Evolutionary conservation across 1,140 invertebrate genomes (phyloP).

Genomic region (Drosophila lacertosa): DNA sequence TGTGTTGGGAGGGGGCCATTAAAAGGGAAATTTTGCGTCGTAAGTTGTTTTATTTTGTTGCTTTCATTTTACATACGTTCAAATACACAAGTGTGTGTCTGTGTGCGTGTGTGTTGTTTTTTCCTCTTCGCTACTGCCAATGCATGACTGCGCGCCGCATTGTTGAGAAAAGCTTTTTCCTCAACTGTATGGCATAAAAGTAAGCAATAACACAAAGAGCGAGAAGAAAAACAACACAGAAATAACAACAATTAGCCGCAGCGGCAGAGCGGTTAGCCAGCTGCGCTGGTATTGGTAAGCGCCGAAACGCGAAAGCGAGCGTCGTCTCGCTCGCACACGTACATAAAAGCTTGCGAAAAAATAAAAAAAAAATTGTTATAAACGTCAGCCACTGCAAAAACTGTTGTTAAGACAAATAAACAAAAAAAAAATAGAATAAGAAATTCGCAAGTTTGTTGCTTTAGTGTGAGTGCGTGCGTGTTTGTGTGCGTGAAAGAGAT

Average conservation of each 20-base stretch:
- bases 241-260: constrained; percentile 47
- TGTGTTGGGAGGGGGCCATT: constrained; percentile 1
- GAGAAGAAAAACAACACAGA: constrained; percentile 30
- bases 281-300: constrained; percentile 44
- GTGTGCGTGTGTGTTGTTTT: constrained; percentile 49
- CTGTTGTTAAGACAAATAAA: constrained; percentile 64
- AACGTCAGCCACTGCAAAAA: constrained; percentile 37
- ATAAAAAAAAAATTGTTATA: constrained; percentile 51
- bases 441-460: constrained; percentile 62
- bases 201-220: constrained; percentile 67
- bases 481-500: constrained; percentile 9
- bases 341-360: constrained; percentile 60
- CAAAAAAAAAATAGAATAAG: constrained; percentile 41
- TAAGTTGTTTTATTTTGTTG: constrained; percentile 60
- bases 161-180: constrained; percentile 71
- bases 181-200: constrained; percentile 59
- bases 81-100: constrained; percentile 16
- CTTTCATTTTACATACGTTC: constrained; percentile 64
- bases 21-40: constrained; percentile 36
- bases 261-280: constrained; percentile 38
- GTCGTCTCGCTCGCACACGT: constrained; percentile 40
- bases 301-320: constrained; percentile 35
- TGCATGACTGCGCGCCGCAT: constrained; percentile 69
- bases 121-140: constrained; percentile 45
- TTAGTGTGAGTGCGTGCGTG: constrained; percentile 23